Conservation (phyloP, 2,888 invertebrate species). For the Meteorus cinctellus region DNA sequence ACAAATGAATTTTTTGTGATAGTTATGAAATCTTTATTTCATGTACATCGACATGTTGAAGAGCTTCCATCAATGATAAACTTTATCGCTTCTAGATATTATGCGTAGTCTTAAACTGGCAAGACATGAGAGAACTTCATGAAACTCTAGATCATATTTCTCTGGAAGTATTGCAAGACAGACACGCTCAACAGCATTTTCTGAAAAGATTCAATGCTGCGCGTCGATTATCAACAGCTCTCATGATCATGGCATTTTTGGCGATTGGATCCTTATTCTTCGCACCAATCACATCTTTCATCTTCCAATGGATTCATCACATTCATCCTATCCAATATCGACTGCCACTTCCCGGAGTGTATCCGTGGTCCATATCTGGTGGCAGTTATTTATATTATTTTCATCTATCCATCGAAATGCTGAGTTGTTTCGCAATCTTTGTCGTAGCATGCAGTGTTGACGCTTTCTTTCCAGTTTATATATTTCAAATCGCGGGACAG, state of each 20-base stretch:
- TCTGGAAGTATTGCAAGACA: neutral
- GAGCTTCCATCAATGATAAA: too few species aligned
- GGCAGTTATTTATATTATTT: slow-evolving; percentile 44
- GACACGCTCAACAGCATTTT: neutral
- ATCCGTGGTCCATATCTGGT: slow-evolving; percentile 50
- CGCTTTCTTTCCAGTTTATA: slow-evolving; percentile 53
- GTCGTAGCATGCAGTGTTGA: slow-evolving; percentile 52
- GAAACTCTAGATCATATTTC: neutral
- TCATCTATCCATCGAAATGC: slow-evolving; percentile 43
- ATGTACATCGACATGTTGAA: too few species aligned
- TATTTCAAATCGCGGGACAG: slow-evolving; percentile 55
- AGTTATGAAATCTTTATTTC: too few species aligned
- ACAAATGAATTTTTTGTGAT: too few species aligned
- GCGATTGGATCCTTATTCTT: slow-evolving; percentile 18
- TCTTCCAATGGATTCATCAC: slow-evolving; percentile 30
- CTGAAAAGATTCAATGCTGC: neutral
- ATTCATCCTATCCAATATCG: slow-evolving; percentile 36
- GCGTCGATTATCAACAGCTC: neutral
- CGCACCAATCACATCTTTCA: slow-evolving; percentile 31
- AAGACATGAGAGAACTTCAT: neutral
- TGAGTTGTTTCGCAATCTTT: slow-evolving; percentile 30
- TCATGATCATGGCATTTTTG: slow-evolving; percentile 18
- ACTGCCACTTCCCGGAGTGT: slow-evolving; percentile 45
- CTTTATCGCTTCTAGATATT: neutral
- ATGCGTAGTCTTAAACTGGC: neutral